phyloP scores from a whole-genome alignment of 2,797 vertebrate species.

The Discoglossus pictus region DNA sequence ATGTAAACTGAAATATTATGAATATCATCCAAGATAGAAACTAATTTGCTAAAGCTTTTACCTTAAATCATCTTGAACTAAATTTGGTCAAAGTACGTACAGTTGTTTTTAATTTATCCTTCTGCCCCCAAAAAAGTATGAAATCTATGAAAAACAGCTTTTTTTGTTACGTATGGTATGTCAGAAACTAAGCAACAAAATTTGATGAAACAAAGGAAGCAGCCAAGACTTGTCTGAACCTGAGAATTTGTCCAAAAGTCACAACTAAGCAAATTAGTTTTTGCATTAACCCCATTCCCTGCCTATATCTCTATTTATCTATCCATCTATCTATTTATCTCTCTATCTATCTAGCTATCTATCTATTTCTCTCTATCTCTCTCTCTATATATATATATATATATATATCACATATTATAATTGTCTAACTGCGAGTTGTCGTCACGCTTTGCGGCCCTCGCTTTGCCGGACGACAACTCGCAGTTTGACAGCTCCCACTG shows the following conservation, averaged over 20 bases:
- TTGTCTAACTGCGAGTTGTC: no score
- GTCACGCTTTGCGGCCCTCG: no score
- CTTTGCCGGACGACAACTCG: no score
- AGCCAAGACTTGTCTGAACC: slow-evolving; percentile 31
- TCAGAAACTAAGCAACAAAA: slow-evolving; percentile 42
- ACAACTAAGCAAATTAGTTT: background rate
- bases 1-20: background rate
- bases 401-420: no score
- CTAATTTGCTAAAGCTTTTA: slow-evolving; percentile 3
- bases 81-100: slow-evolving; percentile 1
- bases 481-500: no score
- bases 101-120: slow-evolving; percentile 39
- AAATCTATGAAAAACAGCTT: slow-evolving; percentile 3
- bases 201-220: slow-evolving; percentile 31
- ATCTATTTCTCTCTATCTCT: no score
- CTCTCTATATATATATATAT: no score
- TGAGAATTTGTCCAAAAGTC: slow-evolving; percentile 27
- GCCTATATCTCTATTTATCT: no score
- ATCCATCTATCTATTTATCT: no score
- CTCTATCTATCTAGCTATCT: no score
- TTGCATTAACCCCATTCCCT: no score
- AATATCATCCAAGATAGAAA: background rate
- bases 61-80: slow-evolving; percentile 34
- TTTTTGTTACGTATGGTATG: slow-evolving; percentile 24
- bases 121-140: background rate